Conservation (phyloP, 2,888 invertebrate genomes). For the Temnothorax unifasciatus region DNA sequence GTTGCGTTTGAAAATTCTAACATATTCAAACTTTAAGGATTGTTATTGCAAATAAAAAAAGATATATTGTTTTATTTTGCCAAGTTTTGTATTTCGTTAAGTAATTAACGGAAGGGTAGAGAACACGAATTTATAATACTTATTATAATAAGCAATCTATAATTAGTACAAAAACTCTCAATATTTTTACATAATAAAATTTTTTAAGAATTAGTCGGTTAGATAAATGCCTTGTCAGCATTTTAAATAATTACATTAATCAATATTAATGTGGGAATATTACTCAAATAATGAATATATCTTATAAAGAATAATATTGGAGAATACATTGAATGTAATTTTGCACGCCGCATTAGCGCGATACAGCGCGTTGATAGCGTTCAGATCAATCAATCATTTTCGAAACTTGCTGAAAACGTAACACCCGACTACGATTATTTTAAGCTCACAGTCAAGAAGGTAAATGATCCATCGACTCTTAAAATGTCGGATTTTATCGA, state of each 20-base stretch:
- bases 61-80: neutral
- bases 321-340: slow-evolving; percentile 18
- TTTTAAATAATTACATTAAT: slow-evolving; percentile 2
- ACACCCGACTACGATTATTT: neutral
- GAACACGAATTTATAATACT: neutral
- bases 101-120: neutral
- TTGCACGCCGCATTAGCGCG: neutral
- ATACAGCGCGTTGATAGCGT: neutral
- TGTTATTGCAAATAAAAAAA: neutral
- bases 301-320: neutral
- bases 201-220: neutral
- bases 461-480: slow-evolving; percentile 28
- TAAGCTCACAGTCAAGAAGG: slow-evolving; percentile 4
- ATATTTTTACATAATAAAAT: neutral
- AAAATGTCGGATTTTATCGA: slow-evolving; percentile 33
- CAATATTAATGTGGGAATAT: neutral
- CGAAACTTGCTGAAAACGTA: neutral
- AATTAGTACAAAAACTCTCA: neutral
- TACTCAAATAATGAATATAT: slow-evolving; percentile 11
- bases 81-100: neutral
- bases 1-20: neutral
- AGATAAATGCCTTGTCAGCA: neutral
- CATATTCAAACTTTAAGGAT: neutral
- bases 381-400: slow-evolving; percentile 9
- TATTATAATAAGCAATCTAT: neutral